Conservation (phyloP, 2,888 invertebrate genomes). For the Mactromeris polynyma region DNA sequence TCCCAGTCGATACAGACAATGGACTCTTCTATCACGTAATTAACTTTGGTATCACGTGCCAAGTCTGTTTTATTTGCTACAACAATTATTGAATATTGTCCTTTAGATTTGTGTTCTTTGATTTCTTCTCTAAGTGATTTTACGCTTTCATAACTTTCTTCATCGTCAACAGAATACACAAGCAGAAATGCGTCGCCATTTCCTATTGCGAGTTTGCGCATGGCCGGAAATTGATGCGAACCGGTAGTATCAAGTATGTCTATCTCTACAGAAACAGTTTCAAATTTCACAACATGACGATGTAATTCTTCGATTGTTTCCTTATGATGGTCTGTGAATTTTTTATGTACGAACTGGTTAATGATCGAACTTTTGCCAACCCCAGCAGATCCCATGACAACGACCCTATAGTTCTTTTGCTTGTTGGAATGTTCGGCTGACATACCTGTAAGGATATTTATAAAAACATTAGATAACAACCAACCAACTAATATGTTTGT, state of each 20-base stretch:
- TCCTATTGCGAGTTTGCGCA: slow-evolving; percentile 85
- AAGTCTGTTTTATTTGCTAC: slow-evolving; percentile 84
- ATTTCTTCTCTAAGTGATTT: slow-evolving; percentile 80
- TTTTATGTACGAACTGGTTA: slow-evolving; percentile 86
- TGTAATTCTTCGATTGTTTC: slow-evolving; percentile 87
- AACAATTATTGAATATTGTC: slow-evolving; percentile 79
- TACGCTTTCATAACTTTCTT: slow-evolving; percentile 84
- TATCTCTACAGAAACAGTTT: slow-evolving; percentile 77
- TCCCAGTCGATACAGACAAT: slow-evolving; percentile 96
- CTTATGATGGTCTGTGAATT: slow-evolving; percentile 83
- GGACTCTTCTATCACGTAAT: slow-evolving; percentile 91
- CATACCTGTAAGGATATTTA: slow-evolving; percentile 7
- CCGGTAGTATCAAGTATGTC: slow-evolving; percentile 87
- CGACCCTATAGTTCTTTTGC: slow-evolving; percentile 74
- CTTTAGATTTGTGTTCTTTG: slow-evolving; percentile 72
- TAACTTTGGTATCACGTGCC: slow-evolving; percentile 83
- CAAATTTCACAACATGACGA: slow-evolving; percentile 84
- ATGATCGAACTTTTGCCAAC: slow-evolving; percentile 87
- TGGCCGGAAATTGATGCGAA: slow-evolving; percentile 86
- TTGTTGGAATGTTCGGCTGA: not conserved
- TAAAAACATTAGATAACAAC: not conserved
- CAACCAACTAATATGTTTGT: not conserved
- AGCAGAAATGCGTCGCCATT: slow-evolving; percentile 86
- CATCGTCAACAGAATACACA: slow-evolving; percentile 85
- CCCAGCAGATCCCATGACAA: slow-evolving; percentile 86